Base-by-base conservation (phyloP, 2,113 vertebrate genomes). In the Perca fluviatilis region DNA sequence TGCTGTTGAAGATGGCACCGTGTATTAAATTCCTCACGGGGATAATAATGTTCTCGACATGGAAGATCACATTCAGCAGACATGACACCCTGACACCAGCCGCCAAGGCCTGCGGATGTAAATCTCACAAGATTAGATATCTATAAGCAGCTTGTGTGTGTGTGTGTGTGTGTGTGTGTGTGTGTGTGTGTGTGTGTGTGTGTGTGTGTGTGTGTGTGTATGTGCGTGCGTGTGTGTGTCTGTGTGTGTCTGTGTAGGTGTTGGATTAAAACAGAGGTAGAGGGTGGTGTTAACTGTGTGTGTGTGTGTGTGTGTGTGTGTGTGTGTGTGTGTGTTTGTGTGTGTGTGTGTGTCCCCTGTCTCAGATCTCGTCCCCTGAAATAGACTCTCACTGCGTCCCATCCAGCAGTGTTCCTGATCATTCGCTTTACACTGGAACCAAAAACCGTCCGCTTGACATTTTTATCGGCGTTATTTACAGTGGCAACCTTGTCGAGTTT, bases 121-220 rank as follows among this genome's bases (percentile, higher is more conserved):
- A 86, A 91, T 92, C 90, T 57, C 69, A 53, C 71, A 76, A 89
- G 88, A 93, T 94, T 88, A 93, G 58, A 89, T 87, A 85, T 89
- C 88, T 89, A 86, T 90, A 82, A 89, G 86, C 79, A 74, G 87
- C 72, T 60, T 53, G 77, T 79, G 76, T 61, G 33, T 70, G 64
- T 77, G 74, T 67, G 51, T 36, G 43, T 43, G 61, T 78, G 65
- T 68, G 66, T 68, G 19, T 30, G 3, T 30, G 36, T 8, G 36
- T 40, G 36, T 9, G 36, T 40, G 36, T 40, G 1, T 40, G 8
- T 40, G 36, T 40, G 36, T 8, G 7, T 40, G 36, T 9, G 36
- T 40, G 36, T 40, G 1, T 40, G 36, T 40, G 36, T n/a, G n/a
- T 8, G 7, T 40, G 36, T 9, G 36, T 40, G 36, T 40, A 0